A percentile compares a stretch with the other conserved stretches of the same genome.
These are phyloP conservation scores for Coranthus polyacanthus DNA, from an alignment of 2,797 vertebrate species.

Conservation along the genomic window DNA sequence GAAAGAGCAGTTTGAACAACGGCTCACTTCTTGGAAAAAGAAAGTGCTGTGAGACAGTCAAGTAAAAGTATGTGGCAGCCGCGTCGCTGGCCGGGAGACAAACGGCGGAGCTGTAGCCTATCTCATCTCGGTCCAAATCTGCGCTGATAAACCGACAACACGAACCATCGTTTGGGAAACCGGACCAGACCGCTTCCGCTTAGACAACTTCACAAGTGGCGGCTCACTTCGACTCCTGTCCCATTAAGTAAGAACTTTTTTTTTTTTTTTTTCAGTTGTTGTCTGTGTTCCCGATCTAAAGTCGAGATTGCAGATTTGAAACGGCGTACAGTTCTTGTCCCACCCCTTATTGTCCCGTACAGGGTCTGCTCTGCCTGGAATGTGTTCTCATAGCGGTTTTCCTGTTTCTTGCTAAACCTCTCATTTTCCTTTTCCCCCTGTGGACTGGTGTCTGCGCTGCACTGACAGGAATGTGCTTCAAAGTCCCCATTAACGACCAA, in stretches of 20 bases:
- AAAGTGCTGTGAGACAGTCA: neutral
- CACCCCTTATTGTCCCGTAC: slow-evolving; percentile 86
- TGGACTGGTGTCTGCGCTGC: slow-evolving; percentile 71
- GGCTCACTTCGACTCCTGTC: slow-evolving; percentile 24
- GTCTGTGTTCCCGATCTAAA: slow-evolving; percentile 69
- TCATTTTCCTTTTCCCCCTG: slow-evolving; percentile 81
- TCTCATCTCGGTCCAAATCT: slow-evolving; percentile 81
- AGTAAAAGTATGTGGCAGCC: neutral
- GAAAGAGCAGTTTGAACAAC: neutral
- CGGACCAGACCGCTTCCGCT: slow-evolving; percentile 63
- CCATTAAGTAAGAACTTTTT: slow-evolving; percentile 43
- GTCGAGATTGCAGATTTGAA: slow-evolving; percentile 80
- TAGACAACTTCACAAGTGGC: slow-evolving; percentile 36
- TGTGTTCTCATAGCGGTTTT: slow-evolving; percentile 87
- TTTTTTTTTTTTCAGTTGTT: slow-evolving; percentile 34
- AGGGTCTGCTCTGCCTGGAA: slow-evolving; percentile 77
- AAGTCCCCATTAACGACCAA: slow-evolving; percentile 43
- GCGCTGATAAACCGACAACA: slow-evolving; percentile 75
- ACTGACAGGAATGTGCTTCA: slow-evolving; percentile 70
- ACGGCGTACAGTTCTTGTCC: slow-evolving; percentile 75
- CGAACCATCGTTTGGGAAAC: slow-evolving; percentile 41
- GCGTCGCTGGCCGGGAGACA: neutral
- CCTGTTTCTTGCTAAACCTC: slow-evolving; percentile 84
- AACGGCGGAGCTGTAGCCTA: slow-evolving; percentile 19
- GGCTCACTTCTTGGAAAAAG: too few relatives aligned